Evolutionary conservation across 1,140 invertebrate species (phyloP).

Genomic region (Solenopsis fugax): DNA sequence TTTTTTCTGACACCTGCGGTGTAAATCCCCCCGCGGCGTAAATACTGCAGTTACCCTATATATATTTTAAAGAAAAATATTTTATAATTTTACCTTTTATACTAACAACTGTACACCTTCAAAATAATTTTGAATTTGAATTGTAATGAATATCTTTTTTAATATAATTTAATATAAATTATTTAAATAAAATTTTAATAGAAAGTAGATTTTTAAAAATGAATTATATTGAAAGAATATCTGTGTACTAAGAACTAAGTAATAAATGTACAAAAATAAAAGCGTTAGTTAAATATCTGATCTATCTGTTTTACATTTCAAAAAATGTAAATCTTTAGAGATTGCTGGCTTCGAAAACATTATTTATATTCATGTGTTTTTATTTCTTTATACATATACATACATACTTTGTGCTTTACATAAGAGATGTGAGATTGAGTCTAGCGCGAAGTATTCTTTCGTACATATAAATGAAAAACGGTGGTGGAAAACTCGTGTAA

Average conservation of each 20-base stretch:
- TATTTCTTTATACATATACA: constrained; percentile 14
- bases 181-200: neutral
- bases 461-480: neutral
- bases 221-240: neutral
- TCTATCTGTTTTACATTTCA: neutral
- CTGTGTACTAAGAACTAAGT: neutral
- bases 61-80: neutral
- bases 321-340: constrained; percentile 9
- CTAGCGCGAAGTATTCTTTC: constrained; percentile 8
- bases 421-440: neutral
- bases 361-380: neutral
- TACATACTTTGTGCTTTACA: neutral
- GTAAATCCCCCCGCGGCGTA: too few species aligned
- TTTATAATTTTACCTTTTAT: neutral
- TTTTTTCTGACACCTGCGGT: too few species aligned
- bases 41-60: too few species aligned
- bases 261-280: neutral
- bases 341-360: neutral
- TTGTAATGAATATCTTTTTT: neutral
- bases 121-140: constrained; percentile 6
- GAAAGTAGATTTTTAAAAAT: neutral
- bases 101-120: neutral
- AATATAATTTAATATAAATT: neutral
- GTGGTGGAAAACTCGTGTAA: neutral
- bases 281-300: too few species aligned